Evolutionary conservation across 2,113 vertebrate genomes (phyloP), one percentile per base, ranked within the genome.

Genomic region (Castor canadensis): DNA sequence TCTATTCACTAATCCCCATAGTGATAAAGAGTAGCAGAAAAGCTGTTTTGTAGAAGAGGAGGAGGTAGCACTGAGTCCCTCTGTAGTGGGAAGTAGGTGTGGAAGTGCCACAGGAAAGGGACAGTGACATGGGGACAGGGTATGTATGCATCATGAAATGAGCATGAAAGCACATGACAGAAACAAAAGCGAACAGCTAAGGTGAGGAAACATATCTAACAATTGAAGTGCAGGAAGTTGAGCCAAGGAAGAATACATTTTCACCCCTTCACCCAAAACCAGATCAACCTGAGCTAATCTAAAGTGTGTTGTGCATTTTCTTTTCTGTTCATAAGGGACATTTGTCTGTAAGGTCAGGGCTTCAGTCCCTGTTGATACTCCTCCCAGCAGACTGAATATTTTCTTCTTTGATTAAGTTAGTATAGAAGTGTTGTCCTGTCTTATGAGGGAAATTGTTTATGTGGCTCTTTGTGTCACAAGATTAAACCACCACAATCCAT

Each of bases 341-440:
- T 79, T 49, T 75, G n/a, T 95, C 49, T 89, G 16, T 89, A 89
- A 43, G 66, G 58, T 77, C 64, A 93, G 58, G 22, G 30, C 58
- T 95, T 75, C n/a, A 11, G 32, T 95, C 54, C 64, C 54, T 77
- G 28, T 47, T 77, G 67, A 11, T 80, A 56, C 32, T 17, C 76
- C 38, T 40, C 66, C 9, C 64, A 64, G 16, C 47, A 3, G 9
- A 35, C 71, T 71, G 20, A 87, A 16, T 82, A 24, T 54, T 3
- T 87, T 92, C 73, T 89, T 87, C 17, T 96, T 73, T 91, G 67
- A 79, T 81, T 75, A 91, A 89, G 20, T 85, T 87, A 90, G 45
- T 49, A 8, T 71, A 54, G 17, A 87, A n/a, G 26, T 86, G 8
- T 79, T 83, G 32, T 71, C 64, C 16, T 60, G 35, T 73, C 40